Conservation (phyloP, 2,888 invertebrate species). For the Strigamia transsilvanica region DNA sequence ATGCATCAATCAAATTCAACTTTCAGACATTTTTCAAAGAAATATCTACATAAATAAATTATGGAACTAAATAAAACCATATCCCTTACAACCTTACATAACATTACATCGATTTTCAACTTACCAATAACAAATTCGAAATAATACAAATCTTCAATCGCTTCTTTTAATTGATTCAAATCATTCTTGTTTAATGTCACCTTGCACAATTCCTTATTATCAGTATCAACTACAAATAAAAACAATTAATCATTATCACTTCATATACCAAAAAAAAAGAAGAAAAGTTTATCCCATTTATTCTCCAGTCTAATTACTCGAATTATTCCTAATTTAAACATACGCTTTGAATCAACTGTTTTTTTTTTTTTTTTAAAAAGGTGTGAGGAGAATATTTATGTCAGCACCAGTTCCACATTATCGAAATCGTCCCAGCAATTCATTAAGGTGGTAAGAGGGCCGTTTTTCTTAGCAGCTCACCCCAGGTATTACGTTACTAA, state of each 20-base stretch:
- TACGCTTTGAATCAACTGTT: constrained; percentile 9
- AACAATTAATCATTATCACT: constrained; percentile 46
- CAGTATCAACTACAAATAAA: constrained; percentile 61
- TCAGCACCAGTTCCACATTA: constrained; percentile 34
- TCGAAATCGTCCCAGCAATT: constrained; percentile 46
- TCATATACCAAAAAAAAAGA: not conserved
- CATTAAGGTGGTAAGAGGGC: constrained; percentile 27
- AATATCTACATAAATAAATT: too few relatives aligned
- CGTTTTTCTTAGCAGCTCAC: constrained; percentile 50
- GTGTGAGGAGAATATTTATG: constrained; percentile 40
- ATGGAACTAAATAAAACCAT: too few relatives aligned
- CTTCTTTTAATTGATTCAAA: constrained; percentile 63
- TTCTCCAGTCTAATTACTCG: constrained; percentile 39
- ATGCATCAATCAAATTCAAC: too few relatives aligned
- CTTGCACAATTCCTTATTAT: constrained; percentile 64
- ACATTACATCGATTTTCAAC: constrained; percentile 52
- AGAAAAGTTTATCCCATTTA: constrained; percentile 11
- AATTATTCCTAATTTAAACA: constrained; percentile 43
- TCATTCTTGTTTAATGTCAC: constrained; percentile 63
- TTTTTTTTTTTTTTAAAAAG: not conserved
- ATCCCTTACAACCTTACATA: too few relatives aligned
- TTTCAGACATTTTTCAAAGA: too few relatives aligned
- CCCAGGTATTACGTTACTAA: constrained; percentile 48
- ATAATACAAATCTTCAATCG: constrained; percentile 68
- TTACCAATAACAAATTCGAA: constrained; percentile 68